Base-by-base conservation (phyloP, 2,113 vertebrate genomes). In the Phylloscopus trochiloides region DNA sequence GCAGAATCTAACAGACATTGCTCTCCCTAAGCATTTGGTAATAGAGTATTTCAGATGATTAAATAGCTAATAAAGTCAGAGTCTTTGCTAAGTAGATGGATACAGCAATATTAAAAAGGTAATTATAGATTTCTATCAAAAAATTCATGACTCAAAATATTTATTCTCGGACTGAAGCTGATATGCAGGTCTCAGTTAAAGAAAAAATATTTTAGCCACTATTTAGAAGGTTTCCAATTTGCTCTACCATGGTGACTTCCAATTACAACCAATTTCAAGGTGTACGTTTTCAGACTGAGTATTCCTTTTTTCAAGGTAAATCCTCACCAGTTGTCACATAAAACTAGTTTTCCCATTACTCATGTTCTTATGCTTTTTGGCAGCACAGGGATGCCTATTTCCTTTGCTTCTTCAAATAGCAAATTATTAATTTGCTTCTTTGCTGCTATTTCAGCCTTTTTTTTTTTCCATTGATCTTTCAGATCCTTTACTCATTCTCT, bases 101-200 rank as follows among this genome's bases (percentile, higher is more conserved):
- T 92, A 80, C 42, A 90, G 90, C 42, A 96, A 94, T 90, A 96
- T 62, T 93, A 55, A 51, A 95, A 88, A 92, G 13, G 71, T 92
- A 92, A 93, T 88, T 93, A 81, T n/a, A 96, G 88, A 96, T 82
- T 86, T 91, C 71, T 86, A 77, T 95, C 14, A 94, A 76, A 95
- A 95, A 80, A 25, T 11, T 29, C 29, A 86, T 86, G 34, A 63
- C 58, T 70, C 36, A 70, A 95, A 94, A 86, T 92, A 92, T 76
- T 94, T 88, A 50, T 91, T 79, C 38, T 74, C 13, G 29, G 43
- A 61, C 42, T 92, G 66, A 82, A 79, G 62, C 19, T 78, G 87
- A 66, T 58, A 66, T 7, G 3, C 15, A 10, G 22, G 34, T 83
- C 62, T 73, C 78, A 29, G 48, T 50, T 85, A 82, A 81, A 57